Base-by-base conservation (phyloP, 2,113 vertebrate genomes). In the Salvator merianae region DNA sequence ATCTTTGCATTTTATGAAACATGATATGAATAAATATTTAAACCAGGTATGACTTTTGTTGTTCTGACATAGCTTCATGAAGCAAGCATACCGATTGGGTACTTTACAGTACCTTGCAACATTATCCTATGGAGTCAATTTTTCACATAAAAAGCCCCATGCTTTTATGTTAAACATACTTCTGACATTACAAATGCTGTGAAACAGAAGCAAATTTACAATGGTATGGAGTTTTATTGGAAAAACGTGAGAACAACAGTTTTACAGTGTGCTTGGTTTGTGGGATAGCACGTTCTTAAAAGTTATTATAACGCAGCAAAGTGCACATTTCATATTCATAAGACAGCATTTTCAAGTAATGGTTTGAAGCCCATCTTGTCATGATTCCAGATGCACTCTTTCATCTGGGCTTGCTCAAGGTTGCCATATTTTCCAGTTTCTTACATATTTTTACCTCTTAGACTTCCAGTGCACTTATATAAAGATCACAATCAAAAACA, bases 161-260 rank as follows among this genome's bases (percentile, higher is more conserved):
- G 81, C 89, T 93, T 86, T 84, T 85, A 94, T 91, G 84, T 90
- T 83, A 92, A 94, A 90, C 90, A 94, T 82, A 94, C 91, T 95
- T 93, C 77, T 88, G 83, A 70, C 87, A 88, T 94, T 95, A 86
- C 84, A 94, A 92, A 91, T 89, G 55, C 55, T 20, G 55, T 59
- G 93, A 93, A 93, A 94, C 88, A 91, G 89, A 94, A 89, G 20
- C 84, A 93, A 90, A 93, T 95, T 94, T 91, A 93, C 89, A 91
- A 59, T 89, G 87, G 86, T 73, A 75, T 82, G 83, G 75, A n/a
- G 83, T 94, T 95, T 93, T 96, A 91, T 92, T 88, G 90, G 85
- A 40, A 91, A 93, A 95, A 94, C 93, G 87, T 93, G 91, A 90
- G 94, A 93, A 93, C 77, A 94, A 86, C 79, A 3, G 73, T 14